Evolutionary conservation across 92 coral and sea anemone species (phyloP).

Genomic region (Siderastrea siderea): DNA sequence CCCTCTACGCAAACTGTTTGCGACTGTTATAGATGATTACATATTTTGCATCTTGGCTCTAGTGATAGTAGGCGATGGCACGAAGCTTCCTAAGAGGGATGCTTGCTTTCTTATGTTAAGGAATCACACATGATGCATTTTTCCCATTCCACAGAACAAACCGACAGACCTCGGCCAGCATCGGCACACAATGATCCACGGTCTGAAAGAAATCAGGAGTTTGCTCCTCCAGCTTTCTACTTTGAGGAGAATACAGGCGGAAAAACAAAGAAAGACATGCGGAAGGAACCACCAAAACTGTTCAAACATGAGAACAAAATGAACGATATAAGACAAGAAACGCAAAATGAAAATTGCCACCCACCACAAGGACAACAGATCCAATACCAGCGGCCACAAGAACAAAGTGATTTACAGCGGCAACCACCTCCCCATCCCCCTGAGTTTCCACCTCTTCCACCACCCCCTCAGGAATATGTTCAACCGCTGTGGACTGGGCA

Average conservation of each 20-base stretch:
- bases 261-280: not conserved
- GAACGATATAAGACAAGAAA: not conserved
- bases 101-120: no score
- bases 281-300: constrained; percentile 26
- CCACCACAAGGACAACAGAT: constrained; percentile 9
- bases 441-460: constrained; percentile 59
- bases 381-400: constrained; percentile 8
- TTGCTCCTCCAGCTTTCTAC: constrained; percentile 96
- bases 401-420: constrained; percentile 4
- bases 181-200: constrained; percentile 27
- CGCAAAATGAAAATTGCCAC: not conserved
- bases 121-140: not conserved
- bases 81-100: not conserved
- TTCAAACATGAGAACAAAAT: constrained; percentile 1
- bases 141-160: constrained; percentile 57
- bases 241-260: constrained; percentile 48
- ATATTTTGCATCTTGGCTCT: no score
- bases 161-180: constrained; percentile 42
- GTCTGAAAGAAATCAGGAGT: constrained; percentile 78
- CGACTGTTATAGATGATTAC: no score
- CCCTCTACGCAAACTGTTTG: no score
- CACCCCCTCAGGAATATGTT: constrained; percentile 72
- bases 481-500: constrained; percentile 47
- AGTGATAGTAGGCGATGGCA: no score
- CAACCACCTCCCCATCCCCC: constrained; percentile 32